These are phyloP conservation scores for Molorchus minor DNA, from an alignment of 2,888 invertebrate genomes.

Conservation along the genomic window DNA sequence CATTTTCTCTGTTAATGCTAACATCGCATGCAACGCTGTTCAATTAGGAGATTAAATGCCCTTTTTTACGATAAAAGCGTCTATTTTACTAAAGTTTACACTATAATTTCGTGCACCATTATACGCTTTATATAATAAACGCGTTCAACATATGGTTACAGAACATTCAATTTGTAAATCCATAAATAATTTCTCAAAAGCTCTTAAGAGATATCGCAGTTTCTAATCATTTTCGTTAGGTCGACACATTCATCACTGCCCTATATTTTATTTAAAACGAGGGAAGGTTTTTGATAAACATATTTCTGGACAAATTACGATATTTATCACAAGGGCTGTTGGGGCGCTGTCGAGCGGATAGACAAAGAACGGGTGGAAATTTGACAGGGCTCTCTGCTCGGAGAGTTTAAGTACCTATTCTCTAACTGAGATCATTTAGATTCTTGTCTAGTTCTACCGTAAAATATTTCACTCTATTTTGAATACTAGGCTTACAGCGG, in stretches of 20 bases:
- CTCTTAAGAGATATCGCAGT: background rate
- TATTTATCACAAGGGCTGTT: background rate
- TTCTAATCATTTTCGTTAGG: background rate
- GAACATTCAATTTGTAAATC: background rate
- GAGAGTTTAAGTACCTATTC: background rate
- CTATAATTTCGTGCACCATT: background rate
- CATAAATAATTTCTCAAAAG: background rate
- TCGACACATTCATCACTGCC: constrained; percentile 1
- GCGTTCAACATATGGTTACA: background rate
- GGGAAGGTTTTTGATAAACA: background rate
- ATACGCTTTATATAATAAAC: background rate
- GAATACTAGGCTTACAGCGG: background rate
- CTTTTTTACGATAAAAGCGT: background rate
- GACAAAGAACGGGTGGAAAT: background rate
- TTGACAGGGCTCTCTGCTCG: background rate
- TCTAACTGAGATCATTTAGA: background rate
- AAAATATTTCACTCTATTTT: background rate
- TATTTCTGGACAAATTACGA: constrained; percentile 10
- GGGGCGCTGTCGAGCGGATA: background rate
- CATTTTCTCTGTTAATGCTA: no score
- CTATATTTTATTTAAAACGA: background rate
- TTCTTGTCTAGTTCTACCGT: background rate
- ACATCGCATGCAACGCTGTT: background rate
- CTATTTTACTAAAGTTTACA: background rate
- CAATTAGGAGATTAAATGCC: constrained; percentile 1